A percentile compares a stretch with the other conserved stretches of the same genome.
phyloP scores from a whole-genome alignment of 2,113 vertebrate genomes.

The Tricholaema leucomelas region DNA sequence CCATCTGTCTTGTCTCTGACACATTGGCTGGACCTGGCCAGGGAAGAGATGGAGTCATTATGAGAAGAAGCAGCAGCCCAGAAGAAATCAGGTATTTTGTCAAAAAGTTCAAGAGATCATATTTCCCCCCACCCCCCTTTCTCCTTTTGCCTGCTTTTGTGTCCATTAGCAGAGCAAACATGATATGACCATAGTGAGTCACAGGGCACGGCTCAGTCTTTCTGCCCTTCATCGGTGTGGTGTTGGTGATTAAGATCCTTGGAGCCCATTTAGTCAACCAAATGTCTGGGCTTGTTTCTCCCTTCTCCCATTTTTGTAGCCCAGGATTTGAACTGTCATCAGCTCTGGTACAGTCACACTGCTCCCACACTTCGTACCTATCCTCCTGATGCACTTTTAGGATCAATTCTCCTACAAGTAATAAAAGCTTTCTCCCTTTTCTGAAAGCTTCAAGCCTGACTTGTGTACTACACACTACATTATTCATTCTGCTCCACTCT shows the following conservation, averaged over 20 bases:
- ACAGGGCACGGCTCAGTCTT: background rate
- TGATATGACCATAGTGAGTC: background rate
- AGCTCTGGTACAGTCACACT: background rate
- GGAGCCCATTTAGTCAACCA: background rate
- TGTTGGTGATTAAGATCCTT: background rate
- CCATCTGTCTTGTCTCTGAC: slow-evolving; percentile 72
- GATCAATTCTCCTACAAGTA: background rate
- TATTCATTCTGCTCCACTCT: background rate
- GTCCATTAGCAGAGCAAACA: background rate
- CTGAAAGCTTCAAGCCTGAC: background rate
- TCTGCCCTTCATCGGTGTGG: background rate
- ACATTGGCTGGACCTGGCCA: background rate
- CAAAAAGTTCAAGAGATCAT: slow-evolving; percentile 36
- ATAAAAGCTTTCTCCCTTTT: background rate
- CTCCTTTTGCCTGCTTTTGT: slow-evolving; percentile 30
- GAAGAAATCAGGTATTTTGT: background rate
- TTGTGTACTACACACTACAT: background rate
- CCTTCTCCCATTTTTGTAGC: background rate
- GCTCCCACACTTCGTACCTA: background rate
- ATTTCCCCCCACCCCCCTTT: background rate
- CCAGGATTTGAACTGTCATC: background rate
- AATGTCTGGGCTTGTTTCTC: background rate
- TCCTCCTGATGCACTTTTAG: background rate
- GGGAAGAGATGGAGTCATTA: slow-evolving; percentile 53
- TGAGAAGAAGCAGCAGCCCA: slow-evolving; percentile 71